Conservation (phyloP, 2,888 invertebrate genomes). For the Dryocosmus kuriphilus region DNA sequence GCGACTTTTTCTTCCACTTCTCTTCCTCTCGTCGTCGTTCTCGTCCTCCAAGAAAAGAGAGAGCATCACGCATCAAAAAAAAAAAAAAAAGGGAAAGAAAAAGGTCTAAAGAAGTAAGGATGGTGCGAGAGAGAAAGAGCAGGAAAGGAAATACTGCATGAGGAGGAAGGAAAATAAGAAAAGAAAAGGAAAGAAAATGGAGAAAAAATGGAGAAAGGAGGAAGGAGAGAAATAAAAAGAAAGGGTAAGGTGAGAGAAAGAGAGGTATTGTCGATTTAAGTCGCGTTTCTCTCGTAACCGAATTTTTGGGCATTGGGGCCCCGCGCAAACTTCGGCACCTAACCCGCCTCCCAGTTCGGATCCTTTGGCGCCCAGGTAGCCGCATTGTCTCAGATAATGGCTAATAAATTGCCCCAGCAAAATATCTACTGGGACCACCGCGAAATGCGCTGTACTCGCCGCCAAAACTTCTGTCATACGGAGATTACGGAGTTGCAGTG, state of each 20-base stretch:
- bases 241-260: conserved; percentile 18
- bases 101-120: background rate
- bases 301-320: conserved; percentile 53
- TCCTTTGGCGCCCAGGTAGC: conserved; percentile 70
- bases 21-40: conserved; percentile 49
- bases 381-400: conserved; percentile 75
- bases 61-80: conserved; percentile 7
- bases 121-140: background rate
- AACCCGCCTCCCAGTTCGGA: conserved; percentile 16
- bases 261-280: conserved; percentile 49
- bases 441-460: conserved; percentile 49
- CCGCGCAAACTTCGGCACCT: conserved; percentile 39
- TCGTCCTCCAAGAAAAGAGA: conserved; percentile 12
- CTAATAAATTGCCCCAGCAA: conserved; percentile 73
- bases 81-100: conserved; percentile 14
- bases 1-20: conserved; percentile 78
- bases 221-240: conserved; percentile 16
- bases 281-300: conserved; percentile 49
- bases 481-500: conserved; percentile 55
- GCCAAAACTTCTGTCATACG: conserved; percentile 59
- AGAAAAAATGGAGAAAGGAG: conserved; percentile 24
- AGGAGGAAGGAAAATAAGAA: conserved; percentile 11
- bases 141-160: background rate
- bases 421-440: conserved; percentile 70
- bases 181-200: conserved; percentile 18